Evolutionary conservation across 2,113 vertebrate species (phyloP).

Genomic region (Oreochromis spilurus): DNA sequence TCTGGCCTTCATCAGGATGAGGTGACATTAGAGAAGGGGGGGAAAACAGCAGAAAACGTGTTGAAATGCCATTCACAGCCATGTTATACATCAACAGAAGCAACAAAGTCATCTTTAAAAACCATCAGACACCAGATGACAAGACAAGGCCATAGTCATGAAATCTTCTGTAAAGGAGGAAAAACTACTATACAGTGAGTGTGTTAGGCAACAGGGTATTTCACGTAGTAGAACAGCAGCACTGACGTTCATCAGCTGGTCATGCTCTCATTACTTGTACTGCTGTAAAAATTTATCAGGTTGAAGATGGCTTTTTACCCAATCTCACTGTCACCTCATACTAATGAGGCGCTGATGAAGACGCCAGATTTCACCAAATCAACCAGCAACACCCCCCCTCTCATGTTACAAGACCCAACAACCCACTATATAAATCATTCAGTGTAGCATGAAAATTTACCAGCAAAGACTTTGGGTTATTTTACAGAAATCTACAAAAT

Average conservation of each 20-base stretch:
- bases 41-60: slow-evolving; percentile 67
- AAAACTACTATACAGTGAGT: neutral
- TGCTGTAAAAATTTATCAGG: neutral
- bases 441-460: neutral
- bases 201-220: neutral
- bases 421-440: neutral
- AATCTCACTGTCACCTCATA: slow-evolving; percentile 56
- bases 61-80: slow-evolving; percentile 55
- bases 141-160: slow-evolving; percentile 11
- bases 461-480: neutral
- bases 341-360: slow-evolving; percentile 54
- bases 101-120: slow-evolving; percentile 13
- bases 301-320: slow-evolving; percentile 44
- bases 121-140: slow-evolving; percentile 17
- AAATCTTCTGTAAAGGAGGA: slow-evolving; percentile 3
- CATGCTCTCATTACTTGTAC: slow-evolving; percentile 1
- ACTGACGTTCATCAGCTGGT: neutral
- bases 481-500: neutral
- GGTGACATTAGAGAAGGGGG: slow-evolving; percentile 66
- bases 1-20: slow-evolving; percentile 75
- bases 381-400: slow-evolving; percentile 5
- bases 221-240: neutral
- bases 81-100: slow-evolving; percentile 25
- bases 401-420: neutral
- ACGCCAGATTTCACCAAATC: slow-evolving; percentile 19